These are phyloP conservation scores for Trichopria drosophilae DNA, from an alignment of 2,888 invertebrate species.

Conservation along the genomic window DNA sequence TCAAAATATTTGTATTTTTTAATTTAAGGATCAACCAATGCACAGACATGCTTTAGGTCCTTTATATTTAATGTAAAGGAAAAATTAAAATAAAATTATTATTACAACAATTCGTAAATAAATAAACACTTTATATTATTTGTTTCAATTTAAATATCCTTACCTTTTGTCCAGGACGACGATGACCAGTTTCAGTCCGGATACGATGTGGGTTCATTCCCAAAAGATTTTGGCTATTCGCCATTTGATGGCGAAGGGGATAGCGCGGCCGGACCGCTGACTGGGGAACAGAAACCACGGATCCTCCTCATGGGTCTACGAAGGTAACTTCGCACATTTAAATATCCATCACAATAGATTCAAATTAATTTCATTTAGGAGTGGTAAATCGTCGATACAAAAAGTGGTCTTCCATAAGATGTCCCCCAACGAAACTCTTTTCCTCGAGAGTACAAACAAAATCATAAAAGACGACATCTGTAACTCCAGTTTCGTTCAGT, in stretches of 20 bases:
- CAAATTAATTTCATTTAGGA: conserved; percentile 65
- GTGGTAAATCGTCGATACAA: conserved; percentile 98
- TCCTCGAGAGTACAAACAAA: conserved; percentile 97
- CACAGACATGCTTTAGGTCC: no score
- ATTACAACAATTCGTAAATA: neutral
- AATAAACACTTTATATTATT: conserved; percentile 6
- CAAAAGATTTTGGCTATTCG: conserved; percentile 91
- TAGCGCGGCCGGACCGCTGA: conserved; percentile 60
- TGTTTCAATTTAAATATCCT: neutral
- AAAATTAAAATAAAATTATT: neutral
- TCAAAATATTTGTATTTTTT: no score
- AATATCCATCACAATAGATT: no score
- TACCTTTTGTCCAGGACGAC: conserved; percentile 50
- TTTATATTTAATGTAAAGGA: no score
- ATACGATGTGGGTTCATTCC: conserved; percentile 72
- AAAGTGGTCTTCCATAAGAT: conserved; percentile 99
- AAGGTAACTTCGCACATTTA: conserved; percentile 62
- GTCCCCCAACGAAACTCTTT: conserved; percentile 99
- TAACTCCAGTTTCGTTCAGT: conserved; percentile 96
- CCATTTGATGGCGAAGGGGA: conserved; percentile 82
- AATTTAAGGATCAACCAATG: no score
- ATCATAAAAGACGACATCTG: conserved; percentile 98
- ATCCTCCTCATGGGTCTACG: conserved; percentile 93
- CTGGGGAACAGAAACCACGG: conserved; percentile 84
- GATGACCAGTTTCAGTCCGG: conserved; percentile 59